phyloP scores from a whole-genome alignment of 30 jellyfish, hydroid and myxozoan genomes.

The Aurelia coerulea region DNA sequence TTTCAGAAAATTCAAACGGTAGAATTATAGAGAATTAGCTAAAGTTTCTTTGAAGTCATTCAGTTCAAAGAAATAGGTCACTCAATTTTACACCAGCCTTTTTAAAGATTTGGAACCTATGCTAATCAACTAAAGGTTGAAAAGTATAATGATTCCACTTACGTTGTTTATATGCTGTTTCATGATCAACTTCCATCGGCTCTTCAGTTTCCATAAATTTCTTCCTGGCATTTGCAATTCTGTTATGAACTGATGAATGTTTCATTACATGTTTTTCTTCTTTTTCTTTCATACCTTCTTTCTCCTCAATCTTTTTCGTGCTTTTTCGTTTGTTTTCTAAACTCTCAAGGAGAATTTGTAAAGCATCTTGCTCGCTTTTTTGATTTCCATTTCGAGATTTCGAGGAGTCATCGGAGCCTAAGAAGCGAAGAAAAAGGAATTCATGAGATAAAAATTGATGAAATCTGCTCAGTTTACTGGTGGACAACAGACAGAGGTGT shows the following conservation, averaged over 20 bases:
- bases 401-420: constrained; percentile 58
- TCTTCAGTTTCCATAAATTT: constrained; percentile 30
- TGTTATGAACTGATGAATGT: constrained; percentile 53
- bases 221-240: constrained; percentile 68
- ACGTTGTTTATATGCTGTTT: background rate
- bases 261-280: constrained; percentile 2
- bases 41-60: too few species aligned
- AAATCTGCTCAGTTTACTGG: too few species aligned
- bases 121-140: too few species aligned
- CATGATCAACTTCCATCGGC: constrained; percentile 4
- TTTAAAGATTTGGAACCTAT: too few species aligned
- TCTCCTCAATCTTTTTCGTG: background rate
- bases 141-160: background rate
- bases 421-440: too few species aligned
- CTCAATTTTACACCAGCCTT: too few species aligned
- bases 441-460: too few species aligned
- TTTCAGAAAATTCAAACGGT: too few species aligned
- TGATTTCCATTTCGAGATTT: constrained; percentile 41
- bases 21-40: too few species aligned
- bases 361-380: constrained; percentile 63
- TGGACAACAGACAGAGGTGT: too few species aligned
- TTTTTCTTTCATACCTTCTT: background rate
- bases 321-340: constrained; percentile 57
- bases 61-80: too few species aligned
- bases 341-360: constrained; percentile 46